Evolutionary conservation across 2,797 vertebrate species (phyloP).

Genomic region (Rhinatrema bivittatum): DNA sequence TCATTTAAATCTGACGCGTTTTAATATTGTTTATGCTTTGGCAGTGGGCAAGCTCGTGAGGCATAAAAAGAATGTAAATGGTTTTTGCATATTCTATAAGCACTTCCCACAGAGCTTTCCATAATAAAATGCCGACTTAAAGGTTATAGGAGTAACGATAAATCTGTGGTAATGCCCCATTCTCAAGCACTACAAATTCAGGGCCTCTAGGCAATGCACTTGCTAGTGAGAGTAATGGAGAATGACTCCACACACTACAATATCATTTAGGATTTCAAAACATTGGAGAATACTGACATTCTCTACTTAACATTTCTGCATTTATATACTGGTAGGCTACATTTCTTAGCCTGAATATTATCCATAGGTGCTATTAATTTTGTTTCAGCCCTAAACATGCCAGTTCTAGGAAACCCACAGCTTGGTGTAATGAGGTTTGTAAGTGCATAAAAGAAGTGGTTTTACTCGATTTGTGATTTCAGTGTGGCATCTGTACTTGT

Average conservation of each 20-base stretch:
- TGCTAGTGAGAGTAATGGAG: slow-evolving; percentile 11
- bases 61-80: slow-evolving; percentile 26
- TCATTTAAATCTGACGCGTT: slow-evolving; percentile 32
- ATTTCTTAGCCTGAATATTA: too few species aligned
- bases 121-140: slow-evolving; percentile 33
- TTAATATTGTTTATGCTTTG: slow-evolving; percentile 28
- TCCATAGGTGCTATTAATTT: too few species aligned
- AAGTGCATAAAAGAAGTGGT: too few species aligned
- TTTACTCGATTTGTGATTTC: too few species aligned
- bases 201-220: slow-evolving; percentile 16
- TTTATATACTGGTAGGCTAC: too few species aligned
- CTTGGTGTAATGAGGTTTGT: too few species aligned
- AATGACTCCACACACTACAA: slow-evolving; percentile 1
- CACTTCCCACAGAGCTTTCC: slow-evolving; percentile 17
- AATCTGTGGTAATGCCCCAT: slow-evolving; percentile 21
- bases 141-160: slow-evolving; percentile 29
- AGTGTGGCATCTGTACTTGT: too few species aligned
- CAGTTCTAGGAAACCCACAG: too few species aligned
- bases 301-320: too few species aligned
- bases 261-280: slow-evolving; percentile 8
- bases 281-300: neutral
- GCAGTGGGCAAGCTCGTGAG: neutral
- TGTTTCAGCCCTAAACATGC: too few species aligned
- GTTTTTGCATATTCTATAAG: slow-evolving; percentile 31
- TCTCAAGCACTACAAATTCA: slow-evolving; percentile 10